Evolutionary conservation across 2,113 vertebrate genomes (phyloP), one percentile per base, ranked within the genome.

Genomic region (Craseonycteris thonglongyai): DNA sequence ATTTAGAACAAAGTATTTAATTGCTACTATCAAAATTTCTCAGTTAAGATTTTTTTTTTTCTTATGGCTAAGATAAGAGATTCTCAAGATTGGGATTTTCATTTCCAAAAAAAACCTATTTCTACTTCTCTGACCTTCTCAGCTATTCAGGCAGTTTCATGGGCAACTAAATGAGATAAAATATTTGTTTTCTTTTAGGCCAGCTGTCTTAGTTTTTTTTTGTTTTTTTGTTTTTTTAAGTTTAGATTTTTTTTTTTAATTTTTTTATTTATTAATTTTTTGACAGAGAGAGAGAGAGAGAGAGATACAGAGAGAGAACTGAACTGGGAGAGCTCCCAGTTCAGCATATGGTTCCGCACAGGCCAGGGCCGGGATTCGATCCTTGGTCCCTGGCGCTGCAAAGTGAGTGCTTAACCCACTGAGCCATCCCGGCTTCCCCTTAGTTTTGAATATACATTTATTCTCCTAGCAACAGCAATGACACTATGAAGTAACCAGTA

Each of bases 41-140:
- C 18, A n/a, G 94, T 51, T 35, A 93, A 40, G 87, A 14, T 54
- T 38, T 66, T n/a, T 90, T 54, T 38, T 66, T n/a, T 90, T 56
- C 13, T 80, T 18, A 51, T 84, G 87, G 89, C 24, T 3, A 0
- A 69, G 76, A 0, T 3, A 0, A 66, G 76, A 0, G 0, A 6
- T 76, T 90, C 49, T 92, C 45, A 76, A 89, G 51, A 56, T 90
- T 82, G 35, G 7, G 58, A 59, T 81, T 97, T 89, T 93, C 76
- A 3, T 61, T 66, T 35, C 96, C 80, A 21, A 84, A 1, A 3
- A 3, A 72, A 92, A 49, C 69, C 75, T 11, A 0, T 82, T 68
- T 66, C 74, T 40, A 59, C 0, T 84, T 94, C 95, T 91, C 86
- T 75, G 28, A 58, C 61, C 42, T 63, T 68, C 66, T 74, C 47